Base-by-base conservation (phyloP, 2,888 invertebrate genomes). In the Ichneumoninae sp. region DNA sequence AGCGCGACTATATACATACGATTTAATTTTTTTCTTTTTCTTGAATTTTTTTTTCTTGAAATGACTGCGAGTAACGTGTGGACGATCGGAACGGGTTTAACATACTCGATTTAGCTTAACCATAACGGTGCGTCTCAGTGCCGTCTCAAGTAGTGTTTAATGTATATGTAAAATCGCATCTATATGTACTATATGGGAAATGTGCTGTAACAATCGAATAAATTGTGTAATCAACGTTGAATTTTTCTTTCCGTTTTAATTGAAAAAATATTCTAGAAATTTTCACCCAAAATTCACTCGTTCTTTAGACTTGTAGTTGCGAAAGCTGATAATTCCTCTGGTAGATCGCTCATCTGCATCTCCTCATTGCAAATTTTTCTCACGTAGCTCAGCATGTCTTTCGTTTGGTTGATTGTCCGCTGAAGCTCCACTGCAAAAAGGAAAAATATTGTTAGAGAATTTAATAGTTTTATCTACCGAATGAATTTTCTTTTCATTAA, bases 161-260 rank as follows among this genome's bases (percentile, higher is more conserved):
- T 87, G 86, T 86, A 77, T 16, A 65, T 86, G 86, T 84, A 85
- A 79, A 87, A 86, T 88, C 87, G 82, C 82, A 78, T 89, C 80
- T 89, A 77, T 88, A 86, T 86, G 86, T 90, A 88, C 71, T 91
- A 87, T 88, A 89, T 87, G 87, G 84, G 88, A 89, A 85, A 83
- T 89, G 87, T 87, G 86, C 86, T 90, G 85, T 88, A 88, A 84
- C 86, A 86, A 89, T 89, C 90, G 89, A 90, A 90, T 90, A 83
- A 88, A 88, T 86, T 87, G 79, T 87, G 80, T 86, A 87, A 80
- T 80, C 83, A 80, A 60, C 83, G 76, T 83, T 83, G 26, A 72
- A 22, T 60, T 69, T 44, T 6, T 60, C 26, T 30, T 74, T 65
- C 8, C 3, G 33, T 30, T 78, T 77, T 50, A 30, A 71, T 79